A percentile compares a stretch with the other conserved stretches of the same genome.
These are phyloP conservation scores for Melipona beecheii DNA, from an alignment of 2,888 invertebrate species.

Conservation along the genomic window DNA sequence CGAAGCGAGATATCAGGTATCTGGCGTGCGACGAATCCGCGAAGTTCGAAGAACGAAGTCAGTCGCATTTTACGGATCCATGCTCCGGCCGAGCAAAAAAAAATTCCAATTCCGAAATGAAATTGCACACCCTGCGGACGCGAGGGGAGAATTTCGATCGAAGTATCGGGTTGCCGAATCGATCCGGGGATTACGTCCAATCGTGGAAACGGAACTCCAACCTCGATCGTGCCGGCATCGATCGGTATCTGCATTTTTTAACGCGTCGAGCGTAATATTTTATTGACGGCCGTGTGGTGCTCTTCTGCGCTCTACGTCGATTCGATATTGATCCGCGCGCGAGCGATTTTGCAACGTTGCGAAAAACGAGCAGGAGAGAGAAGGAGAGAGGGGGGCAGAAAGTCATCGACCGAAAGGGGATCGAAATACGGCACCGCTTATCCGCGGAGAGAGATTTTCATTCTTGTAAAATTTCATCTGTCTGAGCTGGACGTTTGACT, in stretches of 20 bases:
- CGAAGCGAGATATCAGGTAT: no score
- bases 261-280: slow-evolving; percentile 23
- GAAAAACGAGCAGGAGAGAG: background rate
- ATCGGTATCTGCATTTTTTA: slow-evolving; percentile 26
- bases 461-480: slow-evolving; percentile 21
- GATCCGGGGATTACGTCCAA: slow-evolving; percentile 11
- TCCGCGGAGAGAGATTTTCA: background rate
- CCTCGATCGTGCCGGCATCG: slow-evolving; percentile 11
- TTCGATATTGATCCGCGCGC: background rate
- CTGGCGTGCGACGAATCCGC: no score
- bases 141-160: background rate
- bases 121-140: no score
- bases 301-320: background rate
- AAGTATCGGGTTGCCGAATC: background rate
- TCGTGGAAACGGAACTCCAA: background rate
- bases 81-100: no score
- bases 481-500: slow-evolving; percentile 13
- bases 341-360: slow-evolving; percentile 23
- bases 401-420: background rate
- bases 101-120: no score
- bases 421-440: slow-evolving; percentile 4
- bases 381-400: background rate
- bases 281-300: slow-evolving; percentile 9
- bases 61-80: no score
- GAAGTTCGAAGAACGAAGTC: no score